Base-by-base conservation (phyloP, 2,888 invertebrate genomes). In the Schizotus pectinicornis region DNA sequence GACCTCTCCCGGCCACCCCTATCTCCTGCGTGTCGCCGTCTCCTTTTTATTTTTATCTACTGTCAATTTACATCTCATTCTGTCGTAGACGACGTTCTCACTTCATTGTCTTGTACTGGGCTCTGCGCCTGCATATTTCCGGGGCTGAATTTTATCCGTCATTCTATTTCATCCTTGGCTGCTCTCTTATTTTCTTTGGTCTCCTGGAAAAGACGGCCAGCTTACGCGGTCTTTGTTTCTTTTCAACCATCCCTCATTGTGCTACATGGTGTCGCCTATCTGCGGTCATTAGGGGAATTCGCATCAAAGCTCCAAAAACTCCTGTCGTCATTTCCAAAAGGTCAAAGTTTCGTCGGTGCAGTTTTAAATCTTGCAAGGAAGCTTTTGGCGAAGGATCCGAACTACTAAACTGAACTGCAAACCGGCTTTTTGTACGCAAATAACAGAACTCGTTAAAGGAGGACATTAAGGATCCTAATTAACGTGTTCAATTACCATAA, bases 31-130 rank as follows among this genome's bases (percentile, higher is more conserved):
- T 43, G 59, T 41, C 55, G 45, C 63, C 56, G 50, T 63, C 59
- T 56, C 59, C 59, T 56, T 62, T 65, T 57, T 63, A 63, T 65
- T 66, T 66, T 70, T 72, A 67, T 67, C 67, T 64, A 41, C 62
- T 68, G 67, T 65, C 68, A 67, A 71, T 72, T 71, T 72, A 67
- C 70, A 69, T 71, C 65, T 71, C 68, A 67, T 67, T 68, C 62
- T 59, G 62, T 56, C 61, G 54, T 59, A 59, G 48, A 54, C 56
- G 37, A 41, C 42, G 37, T 49, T 56, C 42, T 13, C 49, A 49
- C 56, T 56, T 50, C 49, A 56, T 56, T 49, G 43, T 42, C 56
- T 56, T 48, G 38, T 54, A 39, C 22, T 30, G 37, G 39, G 14
- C 46, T 48, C 35, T 34, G 13, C 30, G 36, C 36, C 52, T 14